Evolutionary conservation across 2,888 invertebrate genomes (phyloP).

Genomic region (Lagria hirta): DNA sequence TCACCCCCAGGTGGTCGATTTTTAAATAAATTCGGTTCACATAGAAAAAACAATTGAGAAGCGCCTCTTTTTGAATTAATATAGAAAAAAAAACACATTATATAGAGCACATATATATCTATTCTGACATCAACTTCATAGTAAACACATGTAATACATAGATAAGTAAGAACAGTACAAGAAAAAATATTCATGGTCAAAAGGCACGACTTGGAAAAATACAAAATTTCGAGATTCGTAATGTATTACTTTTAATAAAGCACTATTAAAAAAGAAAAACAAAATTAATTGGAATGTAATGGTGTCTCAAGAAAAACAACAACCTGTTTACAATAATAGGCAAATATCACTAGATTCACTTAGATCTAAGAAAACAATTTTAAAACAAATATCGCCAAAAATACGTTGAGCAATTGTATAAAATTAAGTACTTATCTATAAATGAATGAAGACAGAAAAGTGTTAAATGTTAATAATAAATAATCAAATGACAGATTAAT

Average conservation of each 20-base stretch:
- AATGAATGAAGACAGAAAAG: conserved; percentile 8
- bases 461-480: conserved; percentile 8
- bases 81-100: conserved; percentile 1
- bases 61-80: not conserved
- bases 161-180: conserved; percentile 46
- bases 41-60: not conserved
- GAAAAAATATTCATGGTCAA: conserved; percentile 48
- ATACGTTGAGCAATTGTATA: conserved; percentile 13
- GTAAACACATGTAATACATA: conserved; percentile 49
- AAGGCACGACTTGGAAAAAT: conserved; percentile 54
- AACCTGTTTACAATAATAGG: conserved; percentile 7
- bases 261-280: conserved; percentile 1
- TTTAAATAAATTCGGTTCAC: not conserved
- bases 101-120: conserved; percentile 44
- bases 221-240: conserved; percentile 40
- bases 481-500: conserved; percentile 33
- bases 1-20: too few relatives aligned
- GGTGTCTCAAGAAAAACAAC: conserved; percentile 3
- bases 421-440: conserved; percentile 16
- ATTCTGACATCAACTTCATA: conserved; percentile 49
- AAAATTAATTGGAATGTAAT: conserved; percentile 17
- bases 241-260: conserved; percentile 10
- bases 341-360: too few relatives aligned
- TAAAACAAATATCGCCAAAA: conserved; percentile 12
- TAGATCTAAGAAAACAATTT: conserved; percentile 14